A percentile compares a stretch with the other conserved stretches of the same genome.
Conservation (phyloP, 2,113 vertebrate species). For the Cyrtonyx montezumae region DNA sequence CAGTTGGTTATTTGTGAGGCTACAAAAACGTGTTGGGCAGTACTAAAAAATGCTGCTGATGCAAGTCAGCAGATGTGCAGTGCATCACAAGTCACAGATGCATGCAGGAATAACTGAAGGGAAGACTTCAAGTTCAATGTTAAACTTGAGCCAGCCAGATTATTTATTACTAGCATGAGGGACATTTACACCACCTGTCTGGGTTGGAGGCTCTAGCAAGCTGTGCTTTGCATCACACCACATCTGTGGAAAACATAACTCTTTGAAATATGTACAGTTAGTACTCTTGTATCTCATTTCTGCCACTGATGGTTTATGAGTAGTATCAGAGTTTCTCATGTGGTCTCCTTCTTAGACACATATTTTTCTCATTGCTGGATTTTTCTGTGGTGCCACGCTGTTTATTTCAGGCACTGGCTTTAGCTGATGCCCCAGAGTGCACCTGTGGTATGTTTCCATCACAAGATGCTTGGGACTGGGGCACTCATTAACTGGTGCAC, state of each 20-base stretch:
- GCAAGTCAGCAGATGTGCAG: slow-evolving; percentile 65
- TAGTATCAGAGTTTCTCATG: not conserved
- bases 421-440: not conserved
- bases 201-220: not conserved
- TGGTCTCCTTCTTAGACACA: not conserved
- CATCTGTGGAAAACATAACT: not conserved
- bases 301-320: not conserved
- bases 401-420: not conserved
- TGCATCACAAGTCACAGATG: slow-evolving; percentile 27
- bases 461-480: not conserved
- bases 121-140: slow-evolving; percentile 32
- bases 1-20: slow-evolving; percentile 66
- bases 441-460: not conserved
- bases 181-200: not conserved
- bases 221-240: not conserved
- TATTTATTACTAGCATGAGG: not conserved
- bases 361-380: not conserved
- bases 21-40: slow-evolving; percentile 30
- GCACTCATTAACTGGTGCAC: not conserved
- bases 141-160: not conserved
- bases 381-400: not conserved
- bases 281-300: not conserved
- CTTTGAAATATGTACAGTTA: not conserved
- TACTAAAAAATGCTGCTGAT: slow-evolving; percentile 30
- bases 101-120: slow-evolving; percentile 12